phyloP scores from a whole-genome alignment of 2,113 vertebrate species.

The Plecturocebus donacophilus region DNA sequence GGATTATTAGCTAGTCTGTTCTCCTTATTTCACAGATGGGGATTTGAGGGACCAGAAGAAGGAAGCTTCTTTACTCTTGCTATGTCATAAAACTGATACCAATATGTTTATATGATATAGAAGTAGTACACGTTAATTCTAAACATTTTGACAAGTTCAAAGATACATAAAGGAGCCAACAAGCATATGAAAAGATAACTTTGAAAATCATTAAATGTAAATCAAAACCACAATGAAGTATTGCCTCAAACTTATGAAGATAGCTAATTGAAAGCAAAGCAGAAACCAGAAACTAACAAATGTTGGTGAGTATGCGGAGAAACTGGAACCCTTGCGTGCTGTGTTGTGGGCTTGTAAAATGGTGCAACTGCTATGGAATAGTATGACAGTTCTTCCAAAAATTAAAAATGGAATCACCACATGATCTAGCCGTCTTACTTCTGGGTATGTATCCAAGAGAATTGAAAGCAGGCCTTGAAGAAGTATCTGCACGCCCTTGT shows the following conservation, averaged over 20 bases:
- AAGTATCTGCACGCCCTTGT: not conserved
- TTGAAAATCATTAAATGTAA: constrained; percentile 1
- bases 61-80: not conserved
- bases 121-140: not conserved
- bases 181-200: not conserved
- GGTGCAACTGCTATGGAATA: not conserved
- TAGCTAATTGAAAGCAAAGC: not conserved
- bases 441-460: not conserved
- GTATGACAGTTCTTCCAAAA: not conserved
- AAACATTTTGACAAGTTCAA: not conserved
- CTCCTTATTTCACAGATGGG: not conserved
- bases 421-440: not conserved
- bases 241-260: not conserved
- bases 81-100: not conserved
- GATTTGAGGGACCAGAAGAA: not conserved
- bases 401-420: not conserved
- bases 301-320: not conserved
- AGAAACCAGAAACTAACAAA: not conserved
- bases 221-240: not conserved
- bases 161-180: not conserved
- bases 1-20: not conserved
- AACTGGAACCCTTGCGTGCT: not conserved
- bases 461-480: not conserved
- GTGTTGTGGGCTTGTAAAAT: not conserved
- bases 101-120: not conserved